phyloP scores from a whole-genome alignment of 1,140 invertebrate species.

The Rhagoletis zephyria region DNA sequence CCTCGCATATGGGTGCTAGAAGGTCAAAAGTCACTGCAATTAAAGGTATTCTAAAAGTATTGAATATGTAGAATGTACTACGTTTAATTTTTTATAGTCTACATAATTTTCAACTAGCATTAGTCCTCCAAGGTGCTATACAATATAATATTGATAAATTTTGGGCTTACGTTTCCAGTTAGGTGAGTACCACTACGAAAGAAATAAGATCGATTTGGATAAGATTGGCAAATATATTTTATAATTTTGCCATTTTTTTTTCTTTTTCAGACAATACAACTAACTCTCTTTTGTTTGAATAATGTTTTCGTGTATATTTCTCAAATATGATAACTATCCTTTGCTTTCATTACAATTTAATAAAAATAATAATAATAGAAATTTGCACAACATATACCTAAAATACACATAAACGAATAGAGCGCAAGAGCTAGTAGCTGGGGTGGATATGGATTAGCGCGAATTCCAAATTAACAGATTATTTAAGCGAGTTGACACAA shows the following conservation, averaged over 20 bases:
- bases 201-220: neutral
- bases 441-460: neutral
- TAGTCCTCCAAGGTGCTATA: too few relatives aligned
- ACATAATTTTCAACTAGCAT: too few relatives aligned
- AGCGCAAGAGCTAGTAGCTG: neutral
- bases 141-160: too few relatives aligned
- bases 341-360: constrained; percentile 19
- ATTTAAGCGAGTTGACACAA: constrained; percentile 24
- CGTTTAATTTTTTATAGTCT: too few relatives aligned
- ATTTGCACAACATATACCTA: constrained; percentile 39
- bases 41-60: too few relatives aligned
- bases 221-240: neutral
- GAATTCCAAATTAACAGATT: constrained; percentile 31
- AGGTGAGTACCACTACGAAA: neutral
- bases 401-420: neutral
- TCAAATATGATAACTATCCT: constrained; percentile 18
- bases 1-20: too few relatives aligned
- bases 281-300: constrained; percentile 31
- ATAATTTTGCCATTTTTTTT: neutral
- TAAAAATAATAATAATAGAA: constrained; percentile 41
- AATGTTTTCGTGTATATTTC: constrained; percentile 33
- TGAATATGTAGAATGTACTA: too few relatives aligned
- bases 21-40: too few relatives aligned
- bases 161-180: too few relatives aligned
- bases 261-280: neutral